Base-by-base conservation (phyloP, 1,140 invertebrate genomes). In the Ceratina calcarata region DNA sequence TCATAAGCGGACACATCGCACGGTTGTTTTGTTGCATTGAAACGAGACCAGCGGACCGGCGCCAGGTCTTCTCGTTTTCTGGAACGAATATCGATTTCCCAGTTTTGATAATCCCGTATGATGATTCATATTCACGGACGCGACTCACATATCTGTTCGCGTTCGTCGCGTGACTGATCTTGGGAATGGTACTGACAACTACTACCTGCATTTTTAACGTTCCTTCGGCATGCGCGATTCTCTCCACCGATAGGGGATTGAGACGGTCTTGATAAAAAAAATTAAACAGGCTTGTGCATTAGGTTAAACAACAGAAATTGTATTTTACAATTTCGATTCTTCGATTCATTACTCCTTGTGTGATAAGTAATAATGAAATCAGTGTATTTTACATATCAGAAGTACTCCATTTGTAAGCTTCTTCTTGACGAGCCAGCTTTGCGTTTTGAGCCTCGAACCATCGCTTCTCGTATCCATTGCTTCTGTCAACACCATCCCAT, bases 401-500 rank as follows among this genome's bases (percentile, higher is more conserved):
- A 3, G 96, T 96, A 91, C 97, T 98, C 97, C 98, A 99, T 89
- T 98, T 98, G 86, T 99, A 99, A 0, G 97, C 96, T 91, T 98
- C 97, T 86, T 98, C 97, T 85, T 96, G 94, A 2, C 95, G 88
- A 0, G 98, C 98, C 88, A 95, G 95, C 83, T 94, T 95, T 8
- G 96, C 95, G 87, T 96, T 97, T 82, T 95, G 94, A 32, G 95
- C 94, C 20, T 96, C 95, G 91, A 99, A 98, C 94, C 96, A 97
- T 89, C 97, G 96, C 87, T 97, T 97, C 91, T 99, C 99, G 91
- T 98, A 99, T 0, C 99, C 99, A 93, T 97, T 99, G 6, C 98
- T 99, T 27, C 99, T 93, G 89, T 99, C 98, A 0, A 99, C 98
- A 1, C 99, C 99, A 92, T 99, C 99, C 99, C 99, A 99, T 55